Base-by-base conservation (phyloP, 2,888 invertebrate genomes). In the Cataglyphis altisquamis region DNA sequence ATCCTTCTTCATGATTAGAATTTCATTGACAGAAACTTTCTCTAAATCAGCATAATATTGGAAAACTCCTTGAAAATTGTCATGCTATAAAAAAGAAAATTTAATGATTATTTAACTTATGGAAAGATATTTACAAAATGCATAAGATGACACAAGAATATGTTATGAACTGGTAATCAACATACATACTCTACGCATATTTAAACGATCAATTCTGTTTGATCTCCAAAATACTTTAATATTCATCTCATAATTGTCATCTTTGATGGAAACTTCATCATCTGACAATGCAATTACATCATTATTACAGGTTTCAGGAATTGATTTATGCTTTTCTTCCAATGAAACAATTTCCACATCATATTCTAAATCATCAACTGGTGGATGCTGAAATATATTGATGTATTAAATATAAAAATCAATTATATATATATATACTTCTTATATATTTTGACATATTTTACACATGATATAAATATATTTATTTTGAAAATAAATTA, bases 211-310 rank as follows among this genome's bases (percentile, higher is more conserved):
- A 9, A 93, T 32, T 66, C 90, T 86, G 55, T 89, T 90, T 1
- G 93, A 93, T 82, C 85, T 90, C 94, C 94, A 94, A 4, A 91
- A 83, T 21, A 94, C 86, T 89, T 94, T 94, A 18, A 94, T 84
- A 75, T 84, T 86, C 6, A 93, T 86, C 25, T 89, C 90, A 78
- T 91, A 92, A 73, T 93, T 88, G 18, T 93, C 92, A 41, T 85
- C 84, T 12, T 91, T 90, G 8, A 5, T 63, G 12, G 64, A 78
- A 66, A 62, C 75, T 8, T 64, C 55, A 39, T 74, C 4, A 60
- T 83, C 84, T 10, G 86, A 85, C 9, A 85, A 0, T 29, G 87
- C 9, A 21, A 80, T 60, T 39, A 39, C 21, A 81, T 88, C 82
- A 67, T 84, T 77, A 25, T 78, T 39, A 36, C 25, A 12, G 21